Percentiles rank a stretch among this genome's conserved stretches.
These are phyloP conservation scores for Argentina silus DNA, from an alignment of 2,797 vertebrate species.

Conservation along the genomic window DNA sequence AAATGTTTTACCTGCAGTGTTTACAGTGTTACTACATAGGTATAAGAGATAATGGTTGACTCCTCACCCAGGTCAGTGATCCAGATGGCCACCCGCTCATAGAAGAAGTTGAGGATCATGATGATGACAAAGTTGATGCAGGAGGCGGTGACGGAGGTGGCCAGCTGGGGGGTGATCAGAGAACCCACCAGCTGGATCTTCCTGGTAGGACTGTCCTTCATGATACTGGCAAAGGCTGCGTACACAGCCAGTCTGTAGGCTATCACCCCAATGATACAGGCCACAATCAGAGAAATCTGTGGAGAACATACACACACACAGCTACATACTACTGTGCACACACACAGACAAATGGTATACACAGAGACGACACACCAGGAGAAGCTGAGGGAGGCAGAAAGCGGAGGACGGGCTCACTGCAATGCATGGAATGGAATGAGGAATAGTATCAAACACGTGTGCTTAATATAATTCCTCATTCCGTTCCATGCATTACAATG, in stretches of 20 bases:
- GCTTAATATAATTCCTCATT: too few species aligned
- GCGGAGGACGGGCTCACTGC: too few species aligned
- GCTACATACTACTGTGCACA: neutral
- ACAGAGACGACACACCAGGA: too few species aligned
- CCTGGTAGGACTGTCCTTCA: slow-evolving; percentile 85
- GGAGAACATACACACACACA: neutral
- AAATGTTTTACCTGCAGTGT: too few species aligned
- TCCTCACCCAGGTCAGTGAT: slow-evolving; percentile 97
- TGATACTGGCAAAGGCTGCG: slow-evolving; percentile 91
- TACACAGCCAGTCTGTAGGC: slow-evolving; percentile 95
- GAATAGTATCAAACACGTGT: too few species aligned
- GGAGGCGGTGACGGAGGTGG: slow-evolving; percentile 93
- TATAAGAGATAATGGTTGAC: neutral
- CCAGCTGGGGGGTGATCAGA: slow-evolving; percentile 91
- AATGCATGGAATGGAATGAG: too few species aligned
- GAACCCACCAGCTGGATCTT: slow-evolving; percentile 82
- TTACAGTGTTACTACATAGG: neutral
- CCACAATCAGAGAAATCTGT: slow-evolving; percentile 91
- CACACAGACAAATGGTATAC: slow-evolving; percentile 4
- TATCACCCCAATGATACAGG: slow-evolving; percentile 94
- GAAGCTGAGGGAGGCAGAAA: too few species aligned
- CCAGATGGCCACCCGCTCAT: slow-evolving; percentile 93
- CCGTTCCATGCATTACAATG: too few species aligned
- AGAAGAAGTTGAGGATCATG: slow-evolving; percentile 96
- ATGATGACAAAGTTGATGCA: slow-evolving; percentile 97